phyloP scores from a whole-genome alignment of 1,140 invertebrate genomes.

The Ganaspis sp. region DNA sequence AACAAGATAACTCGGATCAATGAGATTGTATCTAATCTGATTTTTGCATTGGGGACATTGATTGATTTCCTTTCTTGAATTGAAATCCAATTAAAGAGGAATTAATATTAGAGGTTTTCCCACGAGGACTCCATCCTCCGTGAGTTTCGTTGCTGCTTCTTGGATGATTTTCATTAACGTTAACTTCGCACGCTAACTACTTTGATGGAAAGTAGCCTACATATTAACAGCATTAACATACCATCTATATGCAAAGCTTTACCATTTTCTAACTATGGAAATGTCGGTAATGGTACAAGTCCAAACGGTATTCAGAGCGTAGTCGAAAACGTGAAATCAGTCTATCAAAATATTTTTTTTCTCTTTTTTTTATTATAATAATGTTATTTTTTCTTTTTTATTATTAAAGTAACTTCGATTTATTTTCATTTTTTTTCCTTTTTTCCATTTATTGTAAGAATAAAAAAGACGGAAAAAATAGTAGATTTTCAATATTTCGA shows the following conservation, averaged over 20 bases:
- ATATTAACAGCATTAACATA: slow-evolving; percentile 38
- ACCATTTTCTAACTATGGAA: slow-evolving; percentile 44
- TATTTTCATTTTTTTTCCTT: no score
- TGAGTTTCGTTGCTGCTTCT: neutral
- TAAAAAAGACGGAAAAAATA: no score
- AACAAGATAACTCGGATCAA: neutral
- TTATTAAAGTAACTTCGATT: no score
- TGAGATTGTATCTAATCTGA: neutral
- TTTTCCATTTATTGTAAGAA: no score
- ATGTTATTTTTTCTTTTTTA: no score
- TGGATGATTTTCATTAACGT: slow-evolving; percentile 13
- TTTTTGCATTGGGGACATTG: slow-evolving; percentile 11
- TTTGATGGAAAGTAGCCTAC: slow-evolving; percentile 42
- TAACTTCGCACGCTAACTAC: slow-evolving; percentile 7
- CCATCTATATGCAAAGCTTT: slow-evolving; percentile 46
- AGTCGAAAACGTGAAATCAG: slow-evolving; percentile 25
- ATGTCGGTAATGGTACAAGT: slow-evolving; percentile 39
- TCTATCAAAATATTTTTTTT: neutral
- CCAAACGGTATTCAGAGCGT: slow-evolving; percentile 43
- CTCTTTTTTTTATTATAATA: no score
- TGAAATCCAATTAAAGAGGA: neutral
- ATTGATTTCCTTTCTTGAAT: neutral
- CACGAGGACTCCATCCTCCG: neutral
- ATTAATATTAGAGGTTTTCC: neutral
- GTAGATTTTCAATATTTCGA: no score